A percentile compares a stretch with the other conserved stretches of the same genome.
phyloP scores from a whole-genome alignment of 2,888 invertebrate genomes.

The Orthonevra nobilis region DNA sequence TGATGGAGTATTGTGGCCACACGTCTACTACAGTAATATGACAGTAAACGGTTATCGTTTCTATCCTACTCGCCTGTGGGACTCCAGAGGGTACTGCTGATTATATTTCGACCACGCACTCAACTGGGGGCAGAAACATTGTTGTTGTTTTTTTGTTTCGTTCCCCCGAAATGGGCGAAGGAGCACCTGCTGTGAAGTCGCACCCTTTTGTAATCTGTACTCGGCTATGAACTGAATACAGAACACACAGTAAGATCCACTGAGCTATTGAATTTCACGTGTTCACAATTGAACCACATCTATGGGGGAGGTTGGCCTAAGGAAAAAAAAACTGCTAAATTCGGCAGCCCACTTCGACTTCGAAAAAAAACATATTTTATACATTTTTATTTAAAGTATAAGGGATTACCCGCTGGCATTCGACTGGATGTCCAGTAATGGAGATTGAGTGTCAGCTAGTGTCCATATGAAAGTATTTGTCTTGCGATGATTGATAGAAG shows the following conservation, averaged over 20 bases:
- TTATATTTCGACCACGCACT: constrained; percentile 30
- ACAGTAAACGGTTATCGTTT: constrained; percentile 19
- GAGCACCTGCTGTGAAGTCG: constrained; percentile 44
- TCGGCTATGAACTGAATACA: background rate
- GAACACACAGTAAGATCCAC: constrained; percentile 9
- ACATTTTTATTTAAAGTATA: constrained; percentile 10
- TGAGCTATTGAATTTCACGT: constrained; percentile 31
- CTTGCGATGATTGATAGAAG: constrained; percentile 58
- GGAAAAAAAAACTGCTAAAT: constrained; percentile 11
- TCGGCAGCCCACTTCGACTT: constrained; percentile 24
- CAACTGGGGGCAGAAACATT: background rate
- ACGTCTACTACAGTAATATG: constrained; percentile 32
- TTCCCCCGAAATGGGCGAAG: background rate
- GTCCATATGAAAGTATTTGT: constrained; percentile 23
- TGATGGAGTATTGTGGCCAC: constrained; percentile 14
- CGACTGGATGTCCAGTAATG: constrained; percentile 40
- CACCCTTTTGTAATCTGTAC: constrained; percentile 26
- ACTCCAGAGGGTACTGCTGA: constrained; percentile 6
- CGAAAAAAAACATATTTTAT: background rate
- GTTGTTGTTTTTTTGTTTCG: background rate
- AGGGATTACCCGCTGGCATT: constrained; percentile 41
- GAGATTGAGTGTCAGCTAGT: constrained; percentile 50
- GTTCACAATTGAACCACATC: background rate
- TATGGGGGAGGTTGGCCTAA: background rate
- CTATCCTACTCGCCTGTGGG: background rate